phyloP scores from a whole-genome alignment of 2,797 vertebrate species.

The Myiotriccus ornatus region DNA sequence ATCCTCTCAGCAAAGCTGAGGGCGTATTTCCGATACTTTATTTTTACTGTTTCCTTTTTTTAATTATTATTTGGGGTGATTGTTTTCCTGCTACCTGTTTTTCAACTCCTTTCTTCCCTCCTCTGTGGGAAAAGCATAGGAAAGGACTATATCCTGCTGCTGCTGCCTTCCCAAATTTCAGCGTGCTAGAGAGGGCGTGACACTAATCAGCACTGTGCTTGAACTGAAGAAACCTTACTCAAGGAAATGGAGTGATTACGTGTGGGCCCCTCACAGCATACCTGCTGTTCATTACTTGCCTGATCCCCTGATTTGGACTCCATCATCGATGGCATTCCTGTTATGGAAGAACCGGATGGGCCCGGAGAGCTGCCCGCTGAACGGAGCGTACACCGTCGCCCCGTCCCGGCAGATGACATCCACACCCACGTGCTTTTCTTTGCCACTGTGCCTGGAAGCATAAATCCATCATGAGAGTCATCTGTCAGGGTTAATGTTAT shows the following conservation, averaged over 20 bases:
- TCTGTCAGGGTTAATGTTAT: not conserved
- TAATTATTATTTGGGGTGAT: not conserved
- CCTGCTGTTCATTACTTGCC: slow-evolving; percentile 47
- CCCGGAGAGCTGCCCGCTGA: slow-evolving; percentile 75
- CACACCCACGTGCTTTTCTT: slow-evolving; percentile 11
- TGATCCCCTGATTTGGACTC: slow-evolving; percentile 77
- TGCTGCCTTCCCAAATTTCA: not conserved
- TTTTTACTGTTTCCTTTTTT: not conserved
- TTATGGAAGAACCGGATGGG: slow-evolving; percentile 72
- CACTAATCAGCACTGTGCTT: not conserved
- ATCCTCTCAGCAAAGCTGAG: not conserved
- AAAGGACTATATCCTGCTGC: not conserved
- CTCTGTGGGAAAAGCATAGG: not conserved
- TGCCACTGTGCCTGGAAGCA: not conserved
- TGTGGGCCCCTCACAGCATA: accelerated
- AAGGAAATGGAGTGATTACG: not conserved
- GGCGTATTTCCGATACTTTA: not conserved
- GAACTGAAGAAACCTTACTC: not conserved
- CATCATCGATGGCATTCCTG: slow-evolving; percentile 76
- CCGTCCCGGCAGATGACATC: slow-evolving; percentile 68
- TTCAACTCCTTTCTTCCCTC: not conserved
- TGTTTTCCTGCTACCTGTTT: slow-evolving; percentile 15
- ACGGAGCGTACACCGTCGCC: slow-evolving; percentile 75
- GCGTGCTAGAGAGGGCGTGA: not conserved
- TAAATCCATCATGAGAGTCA: accelerated